phyloP scores from a whole-genome alignment of 2,113 vertebrate species.

The Erinaceus europaeus region DNA sequence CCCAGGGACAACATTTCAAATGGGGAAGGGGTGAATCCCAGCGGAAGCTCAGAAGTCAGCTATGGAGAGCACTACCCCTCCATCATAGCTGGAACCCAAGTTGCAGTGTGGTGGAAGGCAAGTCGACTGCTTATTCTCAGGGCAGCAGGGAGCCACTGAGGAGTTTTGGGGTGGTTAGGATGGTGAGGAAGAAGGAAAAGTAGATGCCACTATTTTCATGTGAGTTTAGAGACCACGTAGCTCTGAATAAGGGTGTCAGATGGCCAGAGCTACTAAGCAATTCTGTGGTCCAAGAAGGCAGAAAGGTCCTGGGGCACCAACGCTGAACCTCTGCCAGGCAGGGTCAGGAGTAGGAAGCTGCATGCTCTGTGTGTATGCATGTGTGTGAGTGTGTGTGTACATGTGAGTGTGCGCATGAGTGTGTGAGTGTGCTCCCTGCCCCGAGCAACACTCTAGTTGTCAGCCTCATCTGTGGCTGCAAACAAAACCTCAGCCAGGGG shows the following conservation, averaged over 20 bases:
- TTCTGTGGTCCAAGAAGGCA: background rate
- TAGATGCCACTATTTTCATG: background rate
- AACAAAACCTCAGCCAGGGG: constrained; percentile 11
- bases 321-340: background rate
- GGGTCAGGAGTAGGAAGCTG: background rate
- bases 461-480: background rate
- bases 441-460: background rate
- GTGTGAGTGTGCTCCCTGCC: background rate
- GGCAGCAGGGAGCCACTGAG: background rate
- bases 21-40: background rate
- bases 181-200: background rate
- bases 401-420: too few relatives aligned
- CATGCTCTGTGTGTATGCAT: too few relatives aligned
- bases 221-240: background rate
- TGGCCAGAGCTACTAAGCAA: background rate
- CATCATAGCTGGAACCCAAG: background rate
- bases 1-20: too few relatives aligned
- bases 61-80: rapidly evolving
- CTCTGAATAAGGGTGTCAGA: background rate
- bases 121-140: background rate
- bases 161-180: background rate
- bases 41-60: background rate
- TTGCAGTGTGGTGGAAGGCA: background rate
- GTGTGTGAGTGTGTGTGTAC: too few relatives aligned
- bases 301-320: background rate